Evolutionary conservation across 2,797 vertebrate genomes (phyloP).

Genomic region (Pteronotus mesoamericanus): DNA sequence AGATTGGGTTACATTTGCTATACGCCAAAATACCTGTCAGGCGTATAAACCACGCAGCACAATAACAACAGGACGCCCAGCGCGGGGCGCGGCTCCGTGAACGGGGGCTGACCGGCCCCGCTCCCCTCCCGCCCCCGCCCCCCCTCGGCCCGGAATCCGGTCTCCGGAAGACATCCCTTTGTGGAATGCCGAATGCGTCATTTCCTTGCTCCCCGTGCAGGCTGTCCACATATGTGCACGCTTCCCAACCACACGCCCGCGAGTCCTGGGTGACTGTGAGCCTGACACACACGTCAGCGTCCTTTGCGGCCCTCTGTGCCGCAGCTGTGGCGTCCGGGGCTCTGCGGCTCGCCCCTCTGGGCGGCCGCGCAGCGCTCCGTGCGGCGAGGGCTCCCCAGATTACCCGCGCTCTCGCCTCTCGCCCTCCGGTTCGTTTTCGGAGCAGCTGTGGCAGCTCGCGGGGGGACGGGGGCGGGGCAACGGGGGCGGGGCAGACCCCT

Average conservation of each 20-base stretch:
- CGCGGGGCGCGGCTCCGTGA: accelerated
- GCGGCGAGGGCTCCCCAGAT: accelerated
- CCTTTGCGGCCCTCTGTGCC: accelerated
- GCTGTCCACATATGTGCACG: accelerated
- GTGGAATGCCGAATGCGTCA: accelerated
- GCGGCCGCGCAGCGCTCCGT: accelerated
- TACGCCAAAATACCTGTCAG: background rate
- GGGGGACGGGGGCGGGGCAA: too few species aligned
- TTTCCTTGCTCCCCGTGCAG: accelerated
- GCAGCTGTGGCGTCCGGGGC: background rate
- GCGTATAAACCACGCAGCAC: accelerated
- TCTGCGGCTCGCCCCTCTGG: accelerated
- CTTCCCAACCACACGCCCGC: accelerated
- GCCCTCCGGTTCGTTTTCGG: accelerated
- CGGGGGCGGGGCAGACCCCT: too few species aligned
- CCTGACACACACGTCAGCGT: accelerated
- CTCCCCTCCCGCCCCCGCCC: background rate
- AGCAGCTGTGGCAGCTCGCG: too few species aligned
- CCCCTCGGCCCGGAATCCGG: accelerated
- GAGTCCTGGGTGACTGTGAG: accelerated
- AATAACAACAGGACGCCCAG: accelerated
- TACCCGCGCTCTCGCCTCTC: accelerated
- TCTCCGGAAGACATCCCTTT: background rate
- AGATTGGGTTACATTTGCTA: background rate
- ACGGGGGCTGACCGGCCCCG: background rate